Evolutionary conservation across 2,113 vertebrate genomes (phyloP), one percentile per base, ranked within the genome.

Genomic region (Urocolius indicus): DNA sequence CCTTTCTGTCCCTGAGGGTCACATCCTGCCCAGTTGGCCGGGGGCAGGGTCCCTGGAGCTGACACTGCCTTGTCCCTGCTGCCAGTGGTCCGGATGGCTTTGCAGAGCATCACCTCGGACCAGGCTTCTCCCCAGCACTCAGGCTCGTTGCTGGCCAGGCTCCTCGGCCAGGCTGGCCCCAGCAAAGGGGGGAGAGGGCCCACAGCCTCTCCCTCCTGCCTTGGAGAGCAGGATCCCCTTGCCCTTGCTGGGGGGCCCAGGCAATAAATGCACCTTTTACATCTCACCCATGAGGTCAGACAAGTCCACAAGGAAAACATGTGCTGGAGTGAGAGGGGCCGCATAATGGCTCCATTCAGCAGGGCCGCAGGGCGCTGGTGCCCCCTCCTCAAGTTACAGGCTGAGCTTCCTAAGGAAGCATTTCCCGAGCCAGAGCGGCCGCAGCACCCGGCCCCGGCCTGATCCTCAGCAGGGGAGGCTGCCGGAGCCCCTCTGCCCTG

Each of bases 381-480:
- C 94, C 96, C 96, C 95, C 95, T 96, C 96, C 95, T 96, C 97
- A 95, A n/a, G 84, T 96, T 97, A 96, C 96, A 97, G 92, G 13
- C 38, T 1, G 67, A 55, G 51, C 94, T 96, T 95, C 78, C 92
- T 20, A 93, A 80, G 76, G 86, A 95, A 93, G 81, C 74, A 76
- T 84, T 95, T 89, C 87, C 79, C 0, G 10, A 94, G 93, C 61
- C 87, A 78, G 91, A 65, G 48, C 18, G 1, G 85, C 84, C 3
- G 0, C 68, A 52, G 92, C 48, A 86, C 69, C 76, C 16, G 5
- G 89, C 46, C 26, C 49, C 0, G 16, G 19, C 65, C 81, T 9
- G 63, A 32, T 79, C n/a, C 51, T n/a, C 3, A 0, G 6, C 65
- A 30, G 65, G 43, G 65, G 29, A 41, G 46, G 75, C 66, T 29